Percentiles rank a stretch among this genome's conserved stretches.
These are phyloP conservation scores for Vollenhovia emeryi DNA, from an alignment of 1,140 invertebrate species.

Conservation along the genomic window DNA sequence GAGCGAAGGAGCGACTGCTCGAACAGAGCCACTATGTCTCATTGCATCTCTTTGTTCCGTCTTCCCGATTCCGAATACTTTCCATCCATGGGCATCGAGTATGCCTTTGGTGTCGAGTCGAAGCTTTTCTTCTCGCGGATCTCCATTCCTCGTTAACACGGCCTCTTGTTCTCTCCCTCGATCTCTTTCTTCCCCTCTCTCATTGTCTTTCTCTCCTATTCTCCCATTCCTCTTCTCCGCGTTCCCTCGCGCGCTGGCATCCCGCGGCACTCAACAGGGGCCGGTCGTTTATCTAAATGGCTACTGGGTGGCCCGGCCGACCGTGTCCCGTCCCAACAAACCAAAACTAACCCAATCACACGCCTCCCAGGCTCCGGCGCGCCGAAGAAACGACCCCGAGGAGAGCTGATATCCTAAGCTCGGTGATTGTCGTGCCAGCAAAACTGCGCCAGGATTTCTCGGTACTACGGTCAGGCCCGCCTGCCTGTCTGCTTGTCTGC, in stretches of 20 bases:
- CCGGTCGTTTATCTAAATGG: constrained; percentile 85
- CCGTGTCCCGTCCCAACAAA: constrained; percentile 70
- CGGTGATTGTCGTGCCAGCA: constrained; percentile 51
- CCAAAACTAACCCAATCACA: constrained; percentile 81
- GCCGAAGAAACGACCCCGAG: constrained; percentile 69
- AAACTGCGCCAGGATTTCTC: constrained; percentile 38
- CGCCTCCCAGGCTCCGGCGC: constrained; percentile 61
- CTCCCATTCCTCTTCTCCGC: constrained; percentile 18
- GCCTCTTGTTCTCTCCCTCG: constrained; percentile 18
- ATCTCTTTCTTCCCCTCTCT: constrained; percentile 14
- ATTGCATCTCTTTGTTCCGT: constrained; percentile 75
- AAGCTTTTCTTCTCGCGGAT: constrained; percentile 24
- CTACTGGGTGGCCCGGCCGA: constrained; percentile 84
- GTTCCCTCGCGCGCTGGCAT: constrained; percentile 52
- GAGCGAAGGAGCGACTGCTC: not conserved
- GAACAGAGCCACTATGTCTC: constrained; percentile 17
- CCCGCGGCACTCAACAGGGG: constrained; percentile 79
- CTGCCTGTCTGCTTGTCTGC: not conserved
- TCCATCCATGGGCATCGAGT: constrained; percentile 57
- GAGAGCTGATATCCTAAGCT: constrained; percentile 53
- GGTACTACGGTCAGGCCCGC: constrained; percentile 35
- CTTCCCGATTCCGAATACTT: constrained; percentile 76
- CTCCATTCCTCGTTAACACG: constrained; percentile 17
- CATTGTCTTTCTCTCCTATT: constrained; percentile 17
- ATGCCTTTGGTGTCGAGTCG: constrained; percentile 45